Percentiles rank a stretch among this genome's conserved stretches.
Conservation (phyloP, 2,888 invertebrate species). For the Spatulosminthurus flaviceps region DNA sequence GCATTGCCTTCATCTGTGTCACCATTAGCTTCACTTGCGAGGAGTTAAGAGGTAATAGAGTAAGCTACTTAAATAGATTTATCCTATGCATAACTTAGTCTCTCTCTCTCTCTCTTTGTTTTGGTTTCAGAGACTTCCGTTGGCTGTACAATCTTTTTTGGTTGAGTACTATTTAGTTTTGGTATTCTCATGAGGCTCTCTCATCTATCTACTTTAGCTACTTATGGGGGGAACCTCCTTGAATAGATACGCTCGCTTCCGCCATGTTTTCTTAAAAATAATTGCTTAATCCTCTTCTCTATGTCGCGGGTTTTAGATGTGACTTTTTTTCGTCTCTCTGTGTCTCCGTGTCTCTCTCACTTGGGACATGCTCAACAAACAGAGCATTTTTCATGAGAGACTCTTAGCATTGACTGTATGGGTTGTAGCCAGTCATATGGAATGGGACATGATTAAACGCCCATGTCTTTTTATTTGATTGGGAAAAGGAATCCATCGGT, state of each 20-base stretch:
- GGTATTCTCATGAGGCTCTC: not conserved
- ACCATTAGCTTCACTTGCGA: conserved; percentile 16
- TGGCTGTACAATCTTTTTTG: not conserved
- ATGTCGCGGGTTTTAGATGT: not conserved
- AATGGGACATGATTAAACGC: too few species aligned
- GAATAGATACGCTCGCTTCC: too few species aligned
- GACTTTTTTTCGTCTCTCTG: not conserved
- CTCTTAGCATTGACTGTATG: too few species aligned
- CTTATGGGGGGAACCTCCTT: too few species aligned
- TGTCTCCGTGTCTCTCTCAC: too few species aligned
- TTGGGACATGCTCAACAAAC: too few species aligned
- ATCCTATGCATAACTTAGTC: not conserved
- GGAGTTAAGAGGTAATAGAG: conserved; percentile 37
- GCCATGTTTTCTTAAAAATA: too few species aligned
- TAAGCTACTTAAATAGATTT: conserved; percentile 19
- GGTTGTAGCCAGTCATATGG: too few species aligned
- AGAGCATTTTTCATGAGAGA: too few species aligned
- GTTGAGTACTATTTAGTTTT: not conserved
- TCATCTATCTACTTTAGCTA: too few species aligned
- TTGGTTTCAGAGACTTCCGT: conserved; percentile 47
- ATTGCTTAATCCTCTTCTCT: not conserved
- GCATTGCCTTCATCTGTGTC: conserved; percentile 29
- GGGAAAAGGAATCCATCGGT: conserved; percentile 1
- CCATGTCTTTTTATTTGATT: not conserved
- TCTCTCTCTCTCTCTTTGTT: conserved; percentile 35